Base-by-base conservation (phyloP, 2,797 vertebrate genomes). In the Gymnoscopelus braueri region DNA sequence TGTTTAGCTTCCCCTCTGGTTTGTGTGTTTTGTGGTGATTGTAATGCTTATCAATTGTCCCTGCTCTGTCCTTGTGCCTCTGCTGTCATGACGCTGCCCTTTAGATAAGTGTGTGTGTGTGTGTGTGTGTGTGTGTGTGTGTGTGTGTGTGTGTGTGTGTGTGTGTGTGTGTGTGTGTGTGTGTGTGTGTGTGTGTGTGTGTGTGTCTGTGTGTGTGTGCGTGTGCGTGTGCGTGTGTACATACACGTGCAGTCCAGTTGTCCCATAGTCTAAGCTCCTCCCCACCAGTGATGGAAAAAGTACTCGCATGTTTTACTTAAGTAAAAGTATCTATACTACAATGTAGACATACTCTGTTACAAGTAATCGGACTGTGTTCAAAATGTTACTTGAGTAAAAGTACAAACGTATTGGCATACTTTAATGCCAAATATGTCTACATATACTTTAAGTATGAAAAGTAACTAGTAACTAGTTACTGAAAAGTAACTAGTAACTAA, bases 41-140 rank as follows among this genome's bases (percentile, higher is more conserved):
- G 71, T 60, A 47, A 58, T 72, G 63, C 24, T 77, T 83, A 72
- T 81, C 69, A 65, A 52, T 44, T 11, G 67, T 70, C 69, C 72
- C 52, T 71, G 72, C 47, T 48, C 54, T 48, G 62, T 69, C 75
- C 73, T 74, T 71, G 78, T 61, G 5, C 64, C 67, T 63, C 32
- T 26, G 23, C 74, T 77, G 74, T 75, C 67, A 66, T 50, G 58
- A 66, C 68, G 63, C 59, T 39, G 59, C 50, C 74, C 67, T 53
- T 26, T 64, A 47, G 61, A 69, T 53, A 32, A 48, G 52, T 61
- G 19, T 60, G 15, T 51, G 54, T 15, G 49, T 64, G 54, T 66
- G 62, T 59, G 47, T 69, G 44, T 52, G 19, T 62, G 44, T 68
- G 52, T 69, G 67, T 55, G 32, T 62, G 58, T 63, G 61, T 32